Base-by-base conservation (phyloP, 2,797 vertebrate genomes). In the Enteromius anoplus region DNA sequence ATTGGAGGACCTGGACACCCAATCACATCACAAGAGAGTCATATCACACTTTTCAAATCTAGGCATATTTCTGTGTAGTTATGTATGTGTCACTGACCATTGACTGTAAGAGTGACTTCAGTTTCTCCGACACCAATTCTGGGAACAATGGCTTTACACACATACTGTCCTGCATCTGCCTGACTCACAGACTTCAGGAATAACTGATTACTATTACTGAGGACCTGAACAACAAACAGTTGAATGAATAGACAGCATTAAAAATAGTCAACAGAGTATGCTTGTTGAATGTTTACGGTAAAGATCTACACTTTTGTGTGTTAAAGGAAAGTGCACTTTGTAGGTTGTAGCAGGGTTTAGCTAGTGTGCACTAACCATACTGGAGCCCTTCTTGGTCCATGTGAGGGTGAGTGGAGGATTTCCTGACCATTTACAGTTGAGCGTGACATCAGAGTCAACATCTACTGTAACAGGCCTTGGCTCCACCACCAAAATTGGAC, bases 371-470 rank as follows among this genome's bases (percentile, higher is more conserved):
- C 91, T 91, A 85, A 99, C 97, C 97, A 98, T 97, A 91, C 96
- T 99, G 81, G 97, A 97, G 78, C 97, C 97, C 91, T 98, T 99
- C 88, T 97, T 98, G 86, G 97, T 98, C 98, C 98, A 99, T 83
- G 97, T 98, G 79, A 99, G 96, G 60, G 97, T 99, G 3, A 99
- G 96, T 0, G 97, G 97, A 0, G 97, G 98, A 86, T 98, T 99
- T 53, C 97, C 98, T 0, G 96, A 93, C 98, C 98, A 99, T 87
- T 98, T 96, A 80, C 98, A 99, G 81, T 97, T 98, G 26, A 99
- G 88, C 2, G 95, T 96, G 77, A 98, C 97, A 0, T 98, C 97
- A 1, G 97, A 96, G 89, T 98, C 97, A 23, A 95, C 96, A 15
- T 99, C 97, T 0, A 97, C 97, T 0, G 96, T 93, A 0, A 95